phyloP scores from a whole-genome alignment of 2,888 invertebrate species.

The Epiperipatus broadwayi region DNA sequence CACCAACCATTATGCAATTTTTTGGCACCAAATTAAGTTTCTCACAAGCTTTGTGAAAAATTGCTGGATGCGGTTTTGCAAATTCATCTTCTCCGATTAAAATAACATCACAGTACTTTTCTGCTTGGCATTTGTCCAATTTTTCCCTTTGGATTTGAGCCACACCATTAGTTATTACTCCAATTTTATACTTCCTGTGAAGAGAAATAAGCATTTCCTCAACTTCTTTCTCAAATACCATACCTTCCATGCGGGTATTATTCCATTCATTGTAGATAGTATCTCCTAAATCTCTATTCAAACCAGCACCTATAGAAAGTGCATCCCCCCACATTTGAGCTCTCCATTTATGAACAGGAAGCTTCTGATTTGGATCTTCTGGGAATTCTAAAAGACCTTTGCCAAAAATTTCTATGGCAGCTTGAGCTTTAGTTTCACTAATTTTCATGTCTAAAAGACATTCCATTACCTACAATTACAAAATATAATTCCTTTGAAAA shows the following conservation, averaged over 20 bases:
- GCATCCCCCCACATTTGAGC: not conserved
- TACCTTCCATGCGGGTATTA: slow-evolving; percentile 52
- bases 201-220: slow-evolving; percentile 46
- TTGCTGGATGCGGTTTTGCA: slow-evolving; percentile 61
- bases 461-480: too few relatives aligned
- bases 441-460: too few relatives aligned
- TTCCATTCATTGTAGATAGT: slow-evolving; percentile 61
- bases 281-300: too few relatives aligned
- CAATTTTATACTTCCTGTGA: slow-evolving; percentile 47
- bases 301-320: not conserved
- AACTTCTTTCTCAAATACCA: slow-evolving; percentile 47
- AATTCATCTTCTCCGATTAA: slow-evolving; percentile 60
- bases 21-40: slow-evolving; percentile 50
- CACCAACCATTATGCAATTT: slow-evolving; percentile 66
- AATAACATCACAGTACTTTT: slow-evolving; percentile 18
- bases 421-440: too few relatives aligned
- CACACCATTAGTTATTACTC: slow-evolving; percentile 66
- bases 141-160: slow-evolving; percentile 77
- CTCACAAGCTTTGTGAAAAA: slow-evolving; percentile 56
- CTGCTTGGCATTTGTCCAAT: slow-evolving; percentile 32
- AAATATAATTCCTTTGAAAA: too few relatives aligned
- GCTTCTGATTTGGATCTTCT: too few relatives aligned
- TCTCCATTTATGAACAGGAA: not conserved
- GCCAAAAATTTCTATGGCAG: too few relatives aligned
- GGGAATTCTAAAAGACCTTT: too few relatives aligned